Conservation (phyloP, 2,888 invertebrate species). For the Meiosimyza decipiens region DNA sequence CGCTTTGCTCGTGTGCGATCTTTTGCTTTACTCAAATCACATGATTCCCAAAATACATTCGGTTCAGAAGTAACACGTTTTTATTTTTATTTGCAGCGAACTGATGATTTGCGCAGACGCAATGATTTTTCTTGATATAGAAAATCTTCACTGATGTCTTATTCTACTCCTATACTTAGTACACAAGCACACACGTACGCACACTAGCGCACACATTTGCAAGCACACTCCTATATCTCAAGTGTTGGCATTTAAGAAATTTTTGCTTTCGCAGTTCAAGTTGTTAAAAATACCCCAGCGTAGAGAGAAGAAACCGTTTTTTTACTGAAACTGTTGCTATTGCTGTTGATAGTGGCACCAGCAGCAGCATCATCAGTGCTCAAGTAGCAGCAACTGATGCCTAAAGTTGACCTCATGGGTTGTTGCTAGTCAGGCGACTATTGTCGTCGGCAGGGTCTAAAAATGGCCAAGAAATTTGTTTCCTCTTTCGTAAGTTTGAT, state of each 20-base stretch:
- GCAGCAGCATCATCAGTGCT: background rate
- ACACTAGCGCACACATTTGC: background rate
- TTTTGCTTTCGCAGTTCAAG: conserved; percentile 17
- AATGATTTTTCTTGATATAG: conserved; percentile 25
- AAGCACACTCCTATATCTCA: background rate
- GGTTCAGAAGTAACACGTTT: background rate
- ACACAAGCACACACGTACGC: conserved; percentile 43
- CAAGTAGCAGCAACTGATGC: background rate
- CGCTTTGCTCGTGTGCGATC: conserved; percentile 10
- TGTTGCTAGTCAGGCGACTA: conserved; percentile 1
- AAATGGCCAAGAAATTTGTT: conserved; percentile 52
- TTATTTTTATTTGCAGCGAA: conserved; percentile 43
- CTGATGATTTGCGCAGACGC: conserved; percentile 53
- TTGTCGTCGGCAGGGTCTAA: conserved; percentile 45
- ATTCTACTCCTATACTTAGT: conserved; percentile 52
- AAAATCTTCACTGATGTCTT: conserved; percentile 32
- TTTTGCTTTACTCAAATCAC: conserved; percentile 25
- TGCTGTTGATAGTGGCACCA: background rate
- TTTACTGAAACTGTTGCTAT: background rate
- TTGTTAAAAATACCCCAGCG: conserved; percentile 34
- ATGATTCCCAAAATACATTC: conserved; percentile 33
- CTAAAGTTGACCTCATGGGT: background rate
- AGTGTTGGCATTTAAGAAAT: conserved; percentile 14
- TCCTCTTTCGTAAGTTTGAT: conserved; percentile 42
- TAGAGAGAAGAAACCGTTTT: background rate